Evolutionary conservation across 2,113 vertebrate genomes (phyloP).

Genomic region (Catharus bicknelli): DNA sequence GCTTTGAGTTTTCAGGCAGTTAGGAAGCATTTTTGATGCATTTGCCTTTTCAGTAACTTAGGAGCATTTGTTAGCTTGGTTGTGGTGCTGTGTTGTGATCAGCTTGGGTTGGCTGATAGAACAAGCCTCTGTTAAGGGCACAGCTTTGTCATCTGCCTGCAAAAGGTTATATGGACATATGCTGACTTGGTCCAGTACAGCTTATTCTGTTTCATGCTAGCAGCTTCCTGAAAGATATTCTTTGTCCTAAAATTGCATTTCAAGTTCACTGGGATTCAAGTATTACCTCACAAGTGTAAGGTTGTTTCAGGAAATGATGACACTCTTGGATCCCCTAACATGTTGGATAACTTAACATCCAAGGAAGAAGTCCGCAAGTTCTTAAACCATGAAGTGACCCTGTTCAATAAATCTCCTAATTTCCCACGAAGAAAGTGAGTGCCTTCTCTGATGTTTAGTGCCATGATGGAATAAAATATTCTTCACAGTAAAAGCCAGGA

Average conservation of each 20-base stretch:
- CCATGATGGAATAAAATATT: constrained; percentile 21
- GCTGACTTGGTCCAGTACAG: neutral
- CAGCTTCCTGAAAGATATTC: neutral
- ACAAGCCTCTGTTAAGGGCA: neutral
- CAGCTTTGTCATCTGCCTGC: neutral
- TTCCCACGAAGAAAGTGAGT: neutral
- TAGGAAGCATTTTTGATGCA: neutral
- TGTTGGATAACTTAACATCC: neutral
- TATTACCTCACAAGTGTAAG: constrained; percentile 6
- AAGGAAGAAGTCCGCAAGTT: neutral
- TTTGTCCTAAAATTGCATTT: constrained; percentile 4
- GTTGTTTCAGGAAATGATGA: constrained; percentile 42
- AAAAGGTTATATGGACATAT: neutral
- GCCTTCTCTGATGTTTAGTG: neutral
- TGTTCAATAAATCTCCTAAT: neutral
- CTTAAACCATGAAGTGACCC: neutral
- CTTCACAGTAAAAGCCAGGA: neutral
- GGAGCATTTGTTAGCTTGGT: neutral
- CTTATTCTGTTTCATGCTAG: neutral
- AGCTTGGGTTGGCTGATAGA: neutral
- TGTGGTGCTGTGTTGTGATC: neutral
- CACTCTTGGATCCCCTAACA: neutral
- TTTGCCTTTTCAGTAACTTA: neutral
- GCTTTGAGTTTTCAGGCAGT: neutral
- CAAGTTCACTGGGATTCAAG: constrained; percentile 19